These are phyloP conservation scores for Ctenoplectra terminalis DNA, from an alignment of 1,140 invertebrate genomes.

Conservation along the genomic window DNA sequence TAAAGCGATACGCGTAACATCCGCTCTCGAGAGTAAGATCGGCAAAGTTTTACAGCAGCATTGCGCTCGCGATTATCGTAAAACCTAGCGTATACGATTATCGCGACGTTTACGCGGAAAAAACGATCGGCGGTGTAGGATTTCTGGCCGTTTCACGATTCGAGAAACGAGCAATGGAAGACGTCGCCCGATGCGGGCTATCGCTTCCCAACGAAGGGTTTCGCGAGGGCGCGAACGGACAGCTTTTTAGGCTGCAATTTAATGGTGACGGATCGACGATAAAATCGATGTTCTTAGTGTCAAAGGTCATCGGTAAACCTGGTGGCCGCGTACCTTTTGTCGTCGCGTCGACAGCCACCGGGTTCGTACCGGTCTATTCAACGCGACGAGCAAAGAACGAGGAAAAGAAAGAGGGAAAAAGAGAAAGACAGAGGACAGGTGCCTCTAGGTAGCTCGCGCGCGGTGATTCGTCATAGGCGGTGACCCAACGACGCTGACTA, in stretches of 20 bases:
- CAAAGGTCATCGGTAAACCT: conserved; percentile 26
- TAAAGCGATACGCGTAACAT: conserved; percentile 56
- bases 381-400: neutral
- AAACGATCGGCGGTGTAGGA: conserved; percentile 49
- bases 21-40: conserved; percentile 12
- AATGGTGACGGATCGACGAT: conserved; percentile 72
- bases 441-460: conserved; percentile 57
- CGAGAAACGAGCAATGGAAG: neutral
- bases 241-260: conserved; percentile 25
- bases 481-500: conserved; percentile 46
- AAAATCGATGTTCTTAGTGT: conserved; percentile 54
- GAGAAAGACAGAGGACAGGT: conserved; percentile 43
- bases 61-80: conserved; percentile 39
- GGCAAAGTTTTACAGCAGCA: conserved; percentile 43
- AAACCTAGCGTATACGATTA: conserved; percentile 53
- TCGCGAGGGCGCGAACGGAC: neutral
- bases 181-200: no score
- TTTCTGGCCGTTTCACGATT: conserved; percentile 23
- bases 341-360: neutral
- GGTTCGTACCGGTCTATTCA: conserved; percentile 43
- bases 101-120: conserved; percentile 24
- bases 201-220: no score
- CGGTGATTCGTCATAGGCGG: conserved; percentile 70
- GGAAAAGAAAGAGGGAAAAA: conserved; percentile 4
- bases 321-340: conserved; percentile 46